Conservation (phyloP, 2,113 vertebrate species). For the Paralichthys olivaceus region DNA sequence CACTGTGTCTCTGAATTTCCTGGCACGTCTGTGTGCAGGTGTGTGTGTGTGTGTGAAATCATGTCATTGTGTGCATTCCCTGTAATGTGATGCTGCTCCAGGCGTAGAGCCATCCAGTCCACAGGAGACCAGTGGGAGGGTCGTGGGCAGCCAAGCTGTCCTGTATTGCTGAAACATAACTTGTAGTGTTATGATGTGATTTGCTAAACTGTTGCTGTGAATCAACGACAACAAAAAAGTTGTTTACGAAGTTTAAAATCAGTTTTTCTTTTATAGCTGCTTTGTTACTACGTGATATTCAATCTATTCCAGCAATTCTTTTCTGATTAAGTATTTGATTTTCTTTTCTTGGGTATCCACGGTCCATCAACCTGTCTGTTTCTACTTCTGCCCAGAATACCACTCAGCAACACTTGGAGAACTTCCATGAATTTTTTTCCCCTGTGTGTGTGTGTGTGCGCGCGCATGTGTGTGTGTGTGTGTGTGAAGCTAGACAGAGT, state of each 20-base stretch:
- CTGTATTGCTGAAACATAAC: conserved; percentile 7
- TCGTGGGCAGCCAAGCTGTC: conserved; percentile 44
- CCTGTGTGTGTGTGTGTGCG: too few relatives aligned
- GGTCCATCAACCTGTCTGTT: neutral
- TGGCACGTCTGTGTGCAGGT: conserved; percentile 18
- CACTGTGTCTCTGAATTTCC: conserved; percentile 26
- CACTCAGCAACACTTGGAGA: neutral
- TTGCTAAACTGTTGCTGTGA: neutral
- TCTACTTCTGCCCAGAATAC: conserved; percentile 1
- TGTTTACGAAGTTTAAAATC: neutral
- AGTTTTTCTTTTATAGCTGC: neutral
- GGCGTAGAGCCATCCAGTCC: conserved; percentile 39
- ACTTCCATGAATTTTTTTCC: neutral
- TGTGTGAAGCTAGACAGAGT: neutral
- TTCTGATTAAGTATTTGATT: conserved; percentile 13
- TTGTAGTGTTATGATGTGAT: conserved; percentile 13
- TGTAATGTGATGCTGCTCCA: conserved; percentile 50
- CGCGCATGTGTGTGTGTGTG: too few relatives aligned
- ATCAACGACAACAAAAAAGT: neutral
- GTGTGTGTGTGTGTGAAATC: conserved; percentile 28
- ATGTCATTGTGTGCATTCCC: conserved; percentile 21
- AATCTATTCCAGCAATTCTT: neutral
- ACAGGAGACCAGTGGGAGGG: conserved; percentile 50
- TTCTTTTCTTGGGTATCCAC: neutral
- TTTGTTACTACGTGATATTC: conserved; percentile 9